A percentile compares a stretch with the other conserved stretches of the same genome.
Conservation (phyloP, 2,797 vertebrate species). For the Sphaeramia orbicularis region DNA sequence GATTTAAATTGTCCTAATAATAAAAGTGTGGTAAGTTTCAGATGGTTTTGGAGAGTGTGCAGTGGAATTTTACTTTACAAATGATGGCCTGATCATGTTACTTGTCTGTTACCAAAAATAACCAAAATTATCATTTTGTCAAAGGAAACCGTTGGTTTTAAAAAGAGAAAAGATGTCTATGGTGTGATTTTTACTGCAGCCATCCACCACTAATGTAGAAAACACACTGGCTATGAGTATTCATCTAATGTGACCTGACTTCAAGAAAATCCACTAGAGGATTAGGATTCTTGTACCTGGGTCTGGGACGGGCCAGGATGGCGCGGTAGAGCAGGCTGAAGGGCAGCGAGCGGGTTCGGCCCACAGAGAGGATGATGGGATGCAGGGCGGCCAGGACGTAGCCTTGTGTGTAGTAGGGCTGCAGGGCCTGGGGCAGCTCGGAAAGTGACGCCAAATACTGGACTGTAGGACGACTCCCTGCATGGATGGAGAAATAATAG, state of each 20-base stretch:
- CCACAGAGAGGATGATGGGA: constrained; percentile 91
- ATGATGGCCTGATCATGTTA: too few relatives aligned
- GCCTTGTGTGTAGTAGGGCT: constrained; percentile 93
- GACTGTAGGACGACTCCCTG: constrained; percentile 89
- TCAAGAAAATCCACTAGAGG: not conserved
- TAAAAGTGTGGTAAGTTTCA: too few relatives aligned
- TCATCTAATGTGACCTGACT: not conserved
- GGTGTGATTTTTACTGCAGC: too few relatives aligned
- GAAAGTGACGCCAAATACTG: constrained; percentile 92
- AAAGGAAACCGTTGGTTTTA: too few relatives aligned
- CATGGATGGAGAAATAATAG: not conserved
- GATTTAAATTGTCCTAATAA: too few relatives aligned
- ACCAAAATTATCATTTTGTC: too few relatives aligned
- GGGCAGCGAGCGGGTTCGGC: constrained; percentile 87
- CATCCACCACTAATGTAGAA: not conserved
- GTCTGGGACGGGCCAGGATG: constrained; percentile 88
- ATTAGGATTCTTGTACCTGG: constrained; percentile 81
- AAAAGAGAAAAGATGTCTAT: too few relatives aligned
- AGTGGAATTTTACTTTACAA: too few relatives aligned
- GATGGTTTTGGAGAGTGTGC: too few relatives aligned
- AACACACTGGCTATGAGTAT: not conserved
- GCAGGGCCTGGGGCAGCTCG: constrained; percentile 91
- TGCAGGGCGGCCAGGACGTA: constrained; percentile 91
- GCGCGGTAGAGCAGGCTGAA: constrained; percentile 93
- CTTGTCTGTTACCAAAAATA: too few relatives aligned